Conservation (phyloP, 2,888 invertebrate species). For the Opisthograptis luteolata region DNA sequence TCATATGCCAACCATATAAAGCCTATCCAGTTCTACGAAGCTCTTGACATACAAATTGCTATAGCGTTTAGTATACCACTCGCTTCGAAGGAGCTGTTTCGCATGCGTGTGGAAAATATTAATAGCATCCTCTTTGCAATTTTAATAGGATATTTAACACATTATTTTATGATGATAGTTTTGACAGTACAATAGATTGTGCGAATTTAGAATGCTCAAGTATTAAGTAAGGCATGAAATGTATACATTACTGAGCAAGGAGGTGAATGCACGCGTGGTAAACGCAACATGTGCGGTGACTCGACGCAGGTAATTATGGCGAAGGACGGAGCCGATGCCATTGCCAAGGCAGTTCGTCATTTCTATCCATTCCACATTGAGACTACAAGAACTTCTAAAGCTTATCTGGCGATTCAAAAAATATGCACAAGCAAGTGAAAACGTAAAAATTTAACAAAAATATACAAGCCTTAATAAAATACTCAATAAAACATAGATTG, state of each 20-base stretch:
- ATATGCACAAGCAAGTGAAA: no score
- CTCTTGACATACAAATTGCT: slow-evolving; percentile 53
- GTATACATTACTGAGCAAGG: slow-evolving; percentile 1
- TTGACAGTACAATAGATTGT: slow-evolving; percentile 55
- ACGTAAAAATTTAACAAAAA: no score
- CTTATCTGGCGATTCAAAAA: no score
- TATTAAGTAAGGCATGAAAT: slow-evolving; percentile 26
- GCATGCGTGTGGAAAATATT: slow-evolving; percentile 60
- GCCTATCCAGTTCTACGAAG: slow-evolving; percentile 38
- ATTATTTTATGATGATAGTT: slow-evolving; percentile 48
- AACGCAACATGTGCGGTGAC: not conserved
- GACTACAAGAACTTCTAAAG: not conserved
- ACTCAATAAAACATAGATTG: no score
- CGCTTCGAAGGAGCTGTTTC: slow-evolving; percentile 37
- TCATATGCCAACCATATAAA: slow-evolving; percentile 19
- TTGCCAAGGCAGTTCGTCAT: slow-evolving; percentile 27
- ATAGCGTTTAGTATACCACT: slow-evolving; percentile 47
- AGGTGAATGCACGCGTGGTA: slow-evolving; percentile 21
- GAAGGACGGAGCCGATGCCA: slow-evolving; percentile 21
- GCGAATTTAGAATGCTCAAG: slow-evolving; percentile 37
- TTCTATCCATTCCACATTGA: slow-evolving; percentile 13
- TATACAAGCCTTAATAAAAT: no score
- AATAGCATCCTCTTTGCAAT: slow-evolving; percentile 55
- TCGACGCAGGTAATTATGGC: slow-evolving; percentile 22
- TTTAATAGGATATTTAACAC: slow-evolving; percentile 41